A percentile compares a stretch with the other conserved stretches of the same genome.
Conservation (phyloP, 2,888 invertebrate genomes). For the Nymphalis polychloros region DNA sequence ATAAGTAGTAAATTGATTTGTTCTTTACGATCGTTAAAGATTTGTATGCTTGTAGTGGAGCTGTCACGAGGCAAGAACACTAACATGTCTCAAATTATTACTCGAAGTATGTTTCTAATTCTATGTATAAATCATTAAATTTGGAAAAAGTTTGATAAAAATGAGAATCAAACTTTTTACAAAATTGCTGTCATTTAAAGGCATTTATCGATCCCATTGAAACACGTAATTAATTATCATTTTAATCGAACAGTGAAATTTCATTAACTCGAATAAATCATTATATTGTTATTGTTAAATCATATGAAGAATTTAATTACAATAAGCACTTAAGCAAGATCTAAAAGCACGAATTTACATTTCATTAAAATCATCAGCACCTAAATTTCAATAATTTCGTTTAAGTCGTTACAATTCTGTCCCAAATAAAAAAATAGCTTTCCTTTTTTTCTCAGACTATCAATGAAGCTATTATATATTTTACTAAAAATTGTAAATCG, state of each 20-base stretch:
- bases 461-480: constrained; percentile 22
- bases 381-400: constrained; percentile 1
- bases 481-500: constrained; percentile 23
- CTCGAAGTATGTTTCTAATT: neutral
- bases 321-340: neutral
- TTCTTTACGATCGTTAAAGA: neutral
- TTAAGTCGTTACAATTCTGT: constrained; percentile 19
- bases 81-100: neutral
- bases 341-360: constrained; percentile 31
- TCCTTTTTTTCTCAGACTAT: constrained; percentile 33
- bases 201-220: neutral
- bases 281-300: constrained; percentile 8
- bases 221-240: neutral
- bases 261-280: neutral
- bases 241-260: neutral
- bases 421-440: constrained; percentile 29
- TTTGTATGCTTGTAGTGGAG: neutral
- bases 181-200: too few relatives aligned
- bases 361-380: constrained; percentile 22
- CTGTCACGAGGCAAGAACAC: neutral
- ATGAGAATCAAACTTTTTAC: too few relatives aligned
- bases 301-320: neutral
- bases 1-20: neutral
- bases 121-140: too few relatives aligned
- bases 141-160: too few relatives aligned